phyloP scores from a whole-genome alignment of 2,888 invertebrate genomes.

The Microctonus brassicae region DNA sequence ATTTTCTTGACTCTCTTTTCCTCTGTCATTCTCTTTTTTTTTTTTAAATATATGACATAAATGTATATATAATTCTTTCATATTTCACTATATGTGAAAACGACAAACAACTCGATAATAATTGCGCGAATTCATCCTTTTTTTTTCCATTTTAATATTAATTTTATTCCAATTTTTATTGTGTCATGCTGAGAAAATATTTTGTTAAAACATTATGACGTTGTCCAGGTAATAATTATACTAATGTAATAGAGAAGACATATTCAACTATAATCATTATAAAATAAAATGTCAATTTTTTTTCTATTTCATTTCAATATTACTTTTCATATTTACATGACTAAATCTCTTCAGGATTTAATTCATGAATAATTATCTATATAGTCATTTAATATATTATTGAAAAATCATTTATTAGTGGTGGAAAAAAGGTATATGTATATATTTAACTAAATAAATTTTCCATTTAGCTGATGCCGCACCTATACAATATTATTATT shows the following conservation, averaged over 20 bases:
- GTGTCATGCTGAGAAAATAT: conserved; percentile 4
- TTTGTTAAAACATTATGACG: background rate
- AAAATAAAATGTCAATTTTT: background rate
- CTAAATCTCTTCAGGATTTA: no score
- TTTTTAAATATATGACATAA: background rate
- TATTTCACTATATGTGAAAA: background rate
- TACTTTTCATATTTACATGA: background rate
- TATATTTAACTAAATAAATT: conserved; percentile 23
- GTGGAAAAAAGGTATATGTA: background rate
- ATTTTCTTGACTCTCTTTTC: conserved; percentile 23
- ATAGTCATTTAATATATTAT: background rate
- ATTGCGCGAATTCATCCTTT: background rate
- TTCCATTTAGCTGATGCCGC: conserved; percentile 24
- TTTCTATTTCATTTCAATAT: background rate
- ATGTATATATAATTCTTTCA: background rate
- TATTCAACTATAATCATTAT: background rate
- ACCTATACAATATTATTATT: conserved; percentile 1
- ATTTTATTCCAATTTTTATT: background rate
- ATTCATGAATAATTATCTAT: background rate
- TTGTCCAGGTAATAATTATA: conserved; percentile 5
- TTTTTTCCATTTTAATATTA: background rate
- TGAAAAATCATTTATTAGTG: conserved; percentile 19
- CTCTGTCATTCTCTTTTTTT: background rate
- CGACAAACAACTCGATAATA: background rate
- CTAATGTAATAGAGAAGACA: background rate